Evolutionary conservation across 1,140 invertebrate species (phyloP), one percentile per base, ranked within the genome.

Genomic region (Pachyrhynchus sulphureomaculatus): DNA sequence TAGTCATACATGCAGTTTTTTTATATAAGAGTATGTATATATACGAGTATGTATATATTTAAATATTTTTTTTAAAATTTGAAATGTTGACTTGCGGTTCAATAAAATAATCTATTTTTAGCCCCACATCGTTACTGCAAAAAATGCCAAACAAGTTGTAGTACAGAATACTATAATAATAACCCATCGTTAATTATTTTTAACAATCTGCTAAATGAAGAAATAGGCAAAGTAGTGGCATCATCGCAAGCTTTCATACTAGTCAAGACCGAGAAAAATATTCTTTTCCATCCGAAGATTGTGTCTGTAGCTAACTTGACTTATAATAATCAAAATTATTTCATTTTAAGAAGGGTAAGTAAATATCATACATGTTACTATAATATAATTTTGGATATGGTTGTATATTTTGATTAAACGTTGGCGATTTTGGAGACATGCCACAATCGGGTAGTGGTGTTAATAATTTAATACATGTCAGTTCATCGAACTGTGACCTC

Each of bases 121-220:
- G 72, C 51, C 67, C 1, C 68, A 71, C 36, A 56, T 71, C 32
- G 55, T 65, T 2, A 62, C 61, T 3, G 70, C 65, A 1, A 61
- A 64, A 52, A 66, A 72, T 55, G 32, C 57, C 0, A 69, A 68
- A 33, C 60, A 67, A n/a, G 57, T 72, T 13, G 55, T 68, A 3
- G 55, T 72, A 1, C 68, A 71, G 41, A 54, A 62, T 20, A 59
- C 56, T n/a, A n/a, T n/a, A n/a, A n/a, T n/a, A n/a, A n/a, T 2
- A 62, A 73, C 62, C 70, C 74, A 0, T 41, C 70, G 10, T 59
- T 75, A 4, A 54, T 74, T 4, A 48, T 75, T 12, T 41, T 60
- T 12, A 73, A 75, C 52, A 67, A 66, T 13, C 34, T 39, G 9
- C 29, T 71, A 13, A 66, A 59, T 26, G 63, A 68, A 12, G 68